These are phyloP conservation scores for Neoarius graeffei DNA, from an alignment of 2,113 vertebrate genomes.

Conservation along the genomic window DNA sequence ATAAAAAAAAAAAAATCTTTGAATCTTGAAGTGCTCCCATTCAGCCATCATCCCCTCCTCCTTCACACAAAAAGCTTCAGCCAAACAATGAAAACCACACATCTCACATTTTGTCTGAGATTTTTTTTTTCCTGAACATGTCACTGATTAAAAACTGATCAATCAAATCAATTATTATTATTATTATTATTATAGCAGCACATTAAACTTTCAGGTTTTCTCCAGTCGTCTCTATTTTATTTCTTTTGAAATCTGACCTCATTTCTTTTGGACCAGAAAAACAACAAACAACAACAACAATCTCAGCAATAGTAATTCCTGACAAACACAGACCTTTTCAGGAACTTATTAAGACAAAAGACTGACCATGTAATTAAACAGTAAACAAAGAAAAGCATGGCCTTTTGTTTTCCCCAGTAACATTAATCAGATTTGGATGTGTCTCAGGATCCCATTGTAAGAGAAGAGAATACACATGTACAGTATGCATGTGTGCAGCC, in stretches of 20 bases:
- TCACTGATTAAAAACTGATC: background rate
- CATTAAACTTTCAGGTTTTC: background rate
- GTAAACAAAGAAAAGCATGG: constrained; percentile 66
- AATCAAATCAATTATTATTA: background rate
- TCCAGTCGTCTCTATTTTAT: background rate
- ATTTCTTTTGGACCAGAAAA: background rate
- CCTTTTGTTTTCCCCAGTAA: constrained; percentile 64
- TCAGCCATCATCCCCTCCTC: background rate
- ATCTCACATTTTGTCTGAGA: background rate
- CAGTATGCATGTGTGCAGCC: background rate
- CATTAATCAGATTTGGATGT: constrained; percentile 73
- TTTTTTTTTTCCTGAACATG: background rate
- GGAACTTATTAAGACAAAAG: background rate
- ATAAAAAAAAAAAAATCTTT: too few species aligned
- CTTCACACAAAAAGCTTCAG: constrained; percentile 12
- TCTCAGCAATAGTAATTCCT: background rate
- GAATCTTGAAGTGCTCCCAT: too few species aligned
- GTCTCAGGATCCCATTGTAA: constrained; percentile 34
- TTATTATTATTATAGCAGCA: too few species aligned
- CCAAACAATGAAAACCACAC: constrained; percentile 28
- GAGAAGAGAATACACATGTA: constrained; percentile 4
- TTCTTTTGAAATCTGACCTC: background rate
- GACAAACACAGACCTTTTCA: background rate
- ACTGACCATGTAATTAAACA: constrained; percentile 44
- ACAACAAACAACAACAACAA: background rate